Evolutionary conservation across 2,797 vertebrate species (phyloP).

Genomic region (Anolis apletophallus): DNA sequence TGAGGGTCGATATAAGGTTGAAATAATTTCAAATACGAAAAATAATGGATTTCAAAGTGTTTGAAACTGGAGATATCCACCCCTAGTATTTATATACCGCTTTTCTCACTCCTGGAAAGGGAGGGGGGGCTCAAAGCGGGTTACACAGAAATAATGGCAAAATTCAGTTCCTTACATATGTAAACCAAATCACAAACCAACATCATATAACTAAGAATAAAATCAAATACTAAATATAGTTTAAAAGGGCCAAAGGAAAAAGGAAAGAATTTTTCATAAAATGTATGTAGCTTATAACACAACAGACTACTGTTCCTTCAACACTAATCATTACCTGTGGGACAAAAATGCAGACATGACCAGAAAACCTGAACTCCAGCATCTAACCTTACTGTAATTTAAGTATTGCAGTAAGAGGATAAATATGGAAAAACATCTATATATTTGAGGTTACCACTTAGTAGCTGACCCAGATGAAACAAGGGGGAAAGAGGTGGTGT

Average conservation of each 20-base stretch:
- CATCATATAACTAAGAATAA: too few species aligned
- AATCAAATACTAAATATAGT: conserved; percentile 27
- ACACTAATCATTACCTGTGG: conserved; percentile 66
- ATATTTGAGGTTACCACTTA: conserved; percentile 60
- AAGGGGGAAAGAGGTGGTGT: conserved; percentile 39
- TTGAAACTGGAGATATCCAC: too few species aligned
- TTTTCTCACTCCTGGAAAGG: too few species aligned
- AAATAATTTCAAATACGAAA: too few species aligned
- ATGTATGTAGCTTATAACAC: conserved; percentile 64
- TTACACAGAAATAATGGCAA: too few species aligned
- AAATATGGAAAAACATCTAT: conserved; percentile 58
- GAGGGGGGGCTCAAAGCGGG: too few species aligned
- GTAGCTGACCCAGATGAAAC: conserved; percentile 58
- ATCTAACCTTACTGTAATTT: conserved; percentile 61
- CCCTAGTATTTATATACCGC: too few species aligned
- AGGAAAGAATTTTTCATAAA: conserved; percentile 62
- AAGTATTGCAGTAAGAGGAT: conserved; percentile 53
- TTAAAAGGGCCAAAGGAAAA: conserved; percentile 50
- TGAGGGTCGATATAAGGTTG: too few species aligned
- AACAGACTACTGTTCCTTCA: conserved; percentile 58
- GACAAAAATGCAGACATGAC: conserved; percentile 70
- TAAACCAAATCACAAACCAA: too few species aligned
- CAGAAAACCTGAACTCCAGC: conserved; percentile 65
- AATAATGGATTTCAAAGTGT: too few species aligned
- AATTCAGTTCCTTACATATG: too few species aligned